These are phyloP conservation scores for Monoplex corrugatus DNA, from an alignment of 2,888 invertebrate species.

Conservation along the genomic window DNA sequence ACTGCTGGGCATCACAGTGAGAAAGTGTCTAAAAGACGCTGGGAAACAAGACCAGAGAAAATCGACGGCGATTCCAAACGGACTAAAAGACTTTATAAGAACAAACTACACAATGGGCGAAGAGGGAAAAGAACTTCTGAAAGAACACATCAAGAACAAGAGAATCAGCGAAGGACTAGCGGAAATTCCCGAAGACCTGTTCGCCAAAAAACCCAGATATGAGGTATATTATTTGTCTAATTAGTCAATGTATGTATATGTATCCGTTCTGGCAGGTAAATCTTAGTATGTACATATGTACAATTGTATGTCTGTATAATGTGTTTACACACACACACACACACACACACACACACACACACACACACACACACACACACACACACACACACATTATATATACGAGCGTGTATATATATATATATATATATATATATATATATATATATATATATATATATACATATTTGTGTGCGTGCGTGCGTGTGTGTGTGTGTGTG, in stretches of 20 bases:
- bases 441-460: not conserved
- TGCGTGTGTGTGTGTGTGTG: no score
- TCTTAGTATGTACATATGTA: not conserved
- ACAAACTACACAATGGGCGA: not conserved
- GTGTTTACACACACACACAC: conserved; percentile 18
- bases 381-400: conserved; percentile 11
- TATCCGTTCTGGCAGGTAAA: not conserved
- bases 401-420: no score
- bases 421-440: not conserved
- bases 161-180: conserved; percentile 21
- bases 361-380: conserved; percentile 40
- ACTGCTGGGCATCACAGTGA: not conserved
- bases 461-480: no score
- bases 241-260: not conserved
- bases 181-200: conserved; percentile 33
- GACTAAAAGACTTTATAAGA: not conserved
- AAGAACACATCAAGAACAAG: conserved; percentile 26
- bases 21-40: no score
- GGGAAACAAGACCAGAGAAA: no score
- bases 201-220: conserved; percentile 38
- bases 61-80: no score
- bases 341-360: conserved; percentile 40
- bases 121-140: conserved; percentile 21
- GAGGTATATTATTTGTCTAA: conserved; percentile 4
- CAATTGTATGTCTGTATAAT: not conserved